phyloP scores from a whole-genome alignment of 2,888 invertebrate species.

The Ornithoptera priamus region DNA sequence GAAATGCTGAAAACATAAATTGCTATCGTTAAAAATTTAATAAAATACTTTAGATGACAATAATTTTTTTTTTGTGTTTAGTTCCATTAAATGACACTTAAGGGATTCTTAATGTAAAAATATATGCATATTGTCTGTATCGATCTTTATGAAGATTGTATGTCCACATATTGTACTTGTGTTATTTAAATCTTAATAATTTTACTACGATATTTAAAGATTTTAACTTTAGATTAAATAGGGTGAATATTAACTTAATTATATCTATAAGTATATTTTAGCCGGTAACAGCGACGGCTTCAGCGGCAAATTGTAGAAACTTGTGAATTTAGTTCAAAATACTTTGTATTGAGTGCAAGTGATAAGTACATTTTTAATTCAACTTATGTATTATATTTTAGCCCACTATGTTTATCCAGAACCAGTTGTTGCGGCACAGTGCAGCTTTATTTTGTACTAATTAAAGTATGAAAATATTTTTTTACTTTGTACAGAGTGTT shows the following conservation, averaged over 20 bases:
- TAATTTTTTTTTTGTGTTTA: constrained; percentile 4
- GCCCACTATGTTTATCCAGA: constrained; percentile 37
- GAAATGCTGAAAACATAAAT: neutral
- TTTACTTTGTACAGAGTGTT: constrained; percentile 78
- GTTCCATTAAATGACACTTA: constrained; percentile 30
- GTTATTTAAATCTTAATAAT: constrained; percentile 72
- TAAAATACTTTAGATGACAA: constrained; percentile 13
- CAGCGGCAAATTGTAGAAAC: constrained; percentile 38
- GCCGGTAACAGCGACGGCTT: constrained; percentile 38
- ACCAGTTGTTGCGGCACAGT: constrained; percentile 50
- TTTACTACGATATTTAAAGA: constrained; percentile 64
- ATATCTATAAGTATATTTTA: constrained; percentile 60
- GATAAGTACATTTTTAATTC: constrained; percentile 35
- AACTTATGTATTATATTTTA: constrained; percentile 37
- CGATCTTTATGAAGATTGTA: constrained; percentile 76
- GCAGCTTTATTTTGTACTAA: constrained; percentile 72
- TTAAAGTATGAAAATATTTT: constrained; percentile 74
- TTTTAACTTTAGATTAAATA: constrained; percentile 61
- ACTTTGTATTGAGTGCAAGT: constrained; percentile 31
- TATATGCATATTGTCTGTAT: constrained; percentile 46
- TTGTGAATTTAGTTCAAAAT: constrained; percentile 41
- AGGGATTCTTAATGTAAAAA: constrained; percentile 57
- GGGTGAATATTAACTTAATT: constrained; percentile 57
- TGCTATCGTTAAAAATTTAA: neutral
- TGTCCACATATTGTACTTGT: constrained; percentile 71